These are phyloP conservation scores for Uria aalge DNA, from an alignment of 2,113 vertebrate species.

Conservation along the genomic window DNA sequence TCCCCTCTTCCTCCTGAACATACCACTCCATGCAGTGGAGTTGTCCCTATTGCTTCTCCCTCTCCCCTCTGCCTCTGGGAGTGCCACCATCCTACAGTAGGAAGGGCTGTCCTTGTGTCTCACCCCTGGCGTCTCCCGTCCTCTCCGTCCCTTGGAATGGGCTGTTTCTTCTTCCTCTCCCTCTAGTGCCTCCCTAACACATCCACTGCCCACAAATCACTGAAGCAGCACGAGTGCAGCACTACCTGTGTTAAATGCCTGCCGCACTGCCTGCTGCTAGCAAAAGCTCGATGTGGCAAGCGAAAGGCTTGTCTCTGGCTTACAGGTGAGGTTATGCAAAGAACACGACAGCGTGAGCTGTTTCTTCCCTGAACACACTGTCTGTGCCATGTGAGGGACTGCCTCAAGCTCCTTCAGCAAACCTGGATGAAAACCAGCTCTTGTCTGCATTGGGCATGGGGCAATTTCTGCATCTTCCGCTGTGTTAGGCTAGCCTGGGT, in stretches of 20 bases:
- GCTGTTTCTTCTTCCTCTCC: not conserved
- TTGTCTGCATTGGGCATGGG: not conserved
- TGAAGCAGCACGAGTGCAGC: not conserved
- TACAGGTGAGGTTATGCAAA: not conserved
- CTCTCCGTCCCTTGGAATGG: not conserved
- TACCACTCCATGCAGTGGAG: not conserved
- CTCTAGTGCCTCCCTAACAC: not conserved
- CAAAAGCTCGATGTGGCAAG: not conserved
- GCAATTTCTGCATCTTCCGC: not conserved
- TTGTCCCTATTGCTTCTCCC: not conserved
- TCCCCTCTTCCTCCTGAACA: not conserved
- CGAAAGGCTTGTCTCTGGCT: not conserved
- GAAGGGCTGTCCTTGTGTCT: not conserved
- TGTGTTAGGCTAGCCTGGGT: not conserved
- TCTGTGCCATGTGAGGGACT: not conserved
- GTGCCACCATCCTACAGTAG: not conserved
- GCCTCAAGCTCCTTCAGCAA: not conserved
- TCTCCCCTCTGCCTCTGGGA: not conserved
- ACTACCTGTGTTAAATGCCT: not conserved
- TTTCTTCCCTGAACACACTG: not conserved
- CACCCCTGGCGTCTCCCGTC: not conserved
- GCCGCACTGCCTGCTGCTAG: not conserved
- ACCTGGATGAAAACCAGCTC: not conserved
- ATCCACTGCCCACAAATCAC: not conserved
- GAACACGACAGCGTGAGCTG: not conserved